These are phyloP conservation scores for Procambarus clarkii DNA, from an alignment of 1,140 invertebrate genomes.

Conservation along the genomic window DNA sequence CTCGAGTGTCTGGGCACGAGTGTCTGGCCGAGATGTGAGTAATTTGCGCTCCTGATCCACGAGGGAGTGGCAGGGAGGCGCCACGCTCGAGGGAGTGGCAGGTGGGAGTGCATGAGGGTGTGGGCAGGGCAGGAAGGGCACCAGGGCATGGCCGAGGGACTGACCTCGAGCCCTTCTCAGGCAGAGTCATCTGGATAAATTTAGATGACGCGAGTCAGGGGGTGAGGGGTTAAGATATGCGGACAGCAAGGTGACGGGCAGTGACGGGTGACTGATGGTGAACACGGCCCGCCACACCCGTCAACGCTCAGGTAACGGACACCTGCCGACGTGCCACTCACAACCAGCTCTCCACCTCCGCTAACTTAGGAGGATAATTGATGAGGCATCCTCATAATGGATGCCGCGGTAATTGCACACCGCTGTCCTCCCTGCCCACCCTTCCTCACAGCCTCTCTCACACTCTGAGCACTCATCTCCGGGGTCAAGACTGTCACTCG, in stretches of 20 bases:
- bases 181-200: background rate
- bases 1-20: no score
- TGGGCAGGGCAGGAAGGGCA: no score
- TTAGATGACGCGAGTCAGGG: background rate
- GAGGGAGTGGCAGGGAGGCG: no score
- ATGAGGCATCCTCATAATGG: slow-evolving; percentile 23
- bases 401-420: background rate
- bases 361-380: slow-evolving; percentile 31
- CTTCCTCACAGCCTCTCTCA: background rate
- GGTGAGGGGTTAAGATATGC: background rate
- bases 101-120: no score
- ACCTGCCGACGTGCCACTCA: background rate
- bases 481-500: no score
- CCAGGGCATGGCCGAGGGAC: no score
- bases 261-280: slow-evolving; percentile 16
- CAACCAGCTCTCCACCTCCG: background rate
- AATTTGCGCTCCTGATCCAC: no score
- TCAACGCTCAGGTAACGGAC: slow-evolving; percentile 15
- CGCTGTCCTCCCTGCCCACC: background rate
- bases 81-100: no score
- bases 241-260: background rate
- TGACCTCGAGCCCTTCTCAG: no score
- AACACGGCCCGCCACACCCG: background rate
- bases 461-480: background rate
- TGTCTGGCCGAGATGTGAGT: no score